Percentiles rank a stretch among this genome's conserved stretches.
phyloP scores from a whole-genome alignment of 2,113 vertebrate species.

The Thermophis baileyi region DNA sequence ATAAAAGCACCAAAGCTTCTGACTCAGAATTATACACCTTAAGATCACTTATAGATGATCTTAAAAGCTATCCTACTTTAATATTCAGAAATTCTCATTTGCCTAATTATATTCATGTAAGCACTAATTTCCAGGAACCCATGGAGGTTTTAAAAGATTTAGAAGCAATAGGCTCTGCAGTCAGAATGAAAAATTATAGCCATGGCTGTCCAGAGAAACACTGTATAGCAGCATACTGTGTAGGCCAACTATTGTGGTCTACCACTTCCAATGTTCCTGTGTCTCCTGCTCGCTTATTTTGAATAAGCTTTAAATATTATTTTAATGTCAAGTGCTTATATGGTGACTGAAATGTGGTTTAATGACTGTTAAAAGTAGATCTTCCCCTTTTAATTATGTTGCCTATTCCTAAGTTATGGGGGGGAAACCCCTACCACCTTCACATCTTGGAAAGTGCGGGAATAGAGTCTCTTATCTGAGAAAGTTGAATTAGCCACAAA shows the following conservation, averaged over 20 bases:
- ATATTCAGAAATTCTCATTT: background rate
- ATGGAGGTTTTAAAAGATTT: constrained; percentile 10
- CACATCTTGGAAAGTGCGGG: background rate
- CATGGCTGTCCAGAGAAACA: background rate
- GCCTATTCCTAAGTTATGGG: background rate
- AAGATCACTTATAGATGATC: background rate
- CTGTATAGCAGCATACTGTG: background rate
- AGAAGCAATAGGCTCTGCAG: constrained; percentile 1
- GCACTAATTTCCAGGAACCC: background rate
- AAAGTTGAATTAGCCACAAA: constrained; percentile 3
- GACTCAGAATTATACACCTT: background rate
- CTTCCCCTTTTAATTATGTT: background rate
- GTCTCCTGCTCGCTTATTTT: background rate
- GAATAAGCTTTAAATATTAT: constrained; percentile 26
- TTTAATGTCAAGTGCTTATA: constrained; percentile 24
- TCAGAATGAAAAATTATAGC: background rate
- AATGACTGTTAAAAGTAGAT: constrained; percentile 9
- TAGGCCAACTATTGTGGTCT: background rate
- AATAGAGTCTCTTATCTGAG: constrained; percentile 8
- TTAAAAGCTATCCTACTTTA: background rate
- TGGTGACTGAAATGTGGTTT: constrained; percentile 27
- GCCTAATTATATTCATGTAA: background rate
- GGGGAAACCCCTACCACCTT: accelerated
- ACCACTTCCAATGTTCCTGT: background rate
- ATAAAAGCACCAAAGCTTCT: background rate